Evolutionary conservation across 2,113 vertebrate species (phyloP).

Genomic region (Herpetotheres cachinnans): DNA sequence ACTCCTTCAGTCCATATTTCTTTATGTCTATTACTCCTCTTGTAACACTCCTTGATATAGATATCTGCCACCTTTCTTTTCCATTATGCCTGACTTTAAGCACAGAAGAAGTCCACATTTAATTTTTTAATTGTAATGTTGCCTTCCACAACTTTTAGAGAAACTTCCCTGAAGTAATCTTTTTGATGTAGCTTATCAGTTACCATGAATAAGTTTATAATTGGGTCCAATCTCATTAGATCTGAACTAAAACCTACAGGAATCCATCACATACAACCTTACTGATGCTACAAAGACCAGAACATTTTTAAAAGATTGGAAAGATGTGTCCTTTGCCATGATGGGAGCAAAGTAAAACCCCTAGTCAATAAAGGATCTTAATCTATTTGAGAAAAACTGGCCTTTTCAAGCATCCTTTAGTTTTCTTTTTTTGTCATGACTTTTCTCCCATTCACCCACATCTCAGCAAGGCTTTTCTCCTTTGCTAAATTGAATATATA

Average conservation of each 20-base stretch:
- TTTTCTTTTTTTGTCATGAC: background rate
- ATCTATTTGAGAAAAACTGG: background rate
- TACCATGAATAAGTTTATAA: background rate
- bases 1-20: background rate
- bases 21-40: background rate
- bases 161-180: background rate
- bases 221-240: background rate
- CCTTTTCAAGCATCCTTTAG: background rate
- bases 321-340: background rate
- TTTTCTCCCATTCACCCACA: background rate
- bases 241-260: background rate
- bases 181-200: background rate
- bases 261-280: background rate
- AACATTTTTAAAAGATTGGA: background rate
- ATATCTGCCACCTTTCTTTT: background rate
- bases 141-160: background rate
- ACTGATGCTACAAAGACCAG: background rate
- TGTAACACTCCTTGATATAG: background rate
- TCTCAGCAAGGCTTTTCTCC: background rate
- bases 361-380: background rate
- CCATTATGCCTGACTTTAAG: background rate
- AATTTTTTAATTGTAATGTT: background rate
- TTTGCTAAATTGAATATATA: background rate
- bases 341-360: background rate
- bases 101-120: background rate